These are phyloP conservation scores for Melinopterus prodromus DNA, from an alignment of 2,888 invertebrate species.

Conservation along the genomic window DNA sequence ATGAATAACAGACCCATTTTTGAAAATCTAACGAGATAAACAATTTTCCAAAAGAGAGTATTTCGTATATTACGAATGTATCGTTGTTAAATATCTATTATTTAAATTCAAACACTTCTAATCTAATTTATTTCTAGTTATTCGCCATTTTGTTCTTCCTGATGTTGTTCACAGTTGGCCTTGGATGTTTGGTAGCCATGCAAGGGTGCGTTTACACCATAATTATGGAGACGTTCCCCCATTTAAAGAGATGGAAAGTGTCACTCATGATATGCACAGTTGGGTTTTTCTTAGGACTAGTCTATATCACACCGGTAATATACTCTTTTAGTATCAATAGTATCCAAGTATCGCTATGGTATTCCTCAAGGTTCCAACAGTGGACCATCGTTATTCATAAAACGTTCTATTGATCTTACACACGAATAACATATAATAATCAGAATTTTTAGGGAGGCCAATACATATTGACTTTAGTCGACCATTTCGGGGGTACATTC, in stretches of 20 bases:
- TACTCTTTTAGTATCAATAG: no score
- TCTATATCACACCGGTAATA: constrained; percentile 80
- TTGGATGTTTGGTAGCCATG: constrained; percentile 78
- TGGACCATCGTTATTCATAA: neutral
- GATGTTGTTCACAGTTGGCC: constrained; percentile 81
- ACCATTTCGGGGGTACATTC: constrained; percentile 61
- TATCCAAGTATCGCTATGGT: no score
- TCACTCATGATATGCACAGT: constrained; percentile 57
- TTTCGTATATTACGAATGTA: neutral
- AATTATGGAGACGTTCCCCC: constrained; percentile 73
- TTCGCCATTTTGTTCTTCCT: constrained; percentile 83
- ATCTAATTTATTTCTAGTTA: constrained; percentile 57
- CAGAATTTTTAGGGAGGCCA: constrained; percentile 59
- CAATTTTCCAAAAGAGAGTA: no score
- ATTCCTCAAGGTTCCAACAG: no score
- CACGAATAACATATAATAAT: neutral
- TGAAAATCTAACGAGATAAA: neutral
- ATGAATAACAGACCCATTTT: neutral
- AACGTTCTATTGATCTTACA: neutral
- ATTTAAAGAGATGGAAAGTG: constrained; percentile 67
- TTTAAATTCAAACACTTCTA: constrained; percentile 36
- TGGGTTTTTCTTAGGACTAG: constrained; percentile 72
- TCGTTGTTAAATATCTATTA: neutral
- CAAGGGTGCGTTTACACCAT: constrained; percentile 74
- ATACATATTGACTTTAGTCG: constrained; percentile 60